Evolutionary conservation across 2,888 invertebrate genomes (phyloP).

Genomic region (Meteorus cinctellus): DNA sequence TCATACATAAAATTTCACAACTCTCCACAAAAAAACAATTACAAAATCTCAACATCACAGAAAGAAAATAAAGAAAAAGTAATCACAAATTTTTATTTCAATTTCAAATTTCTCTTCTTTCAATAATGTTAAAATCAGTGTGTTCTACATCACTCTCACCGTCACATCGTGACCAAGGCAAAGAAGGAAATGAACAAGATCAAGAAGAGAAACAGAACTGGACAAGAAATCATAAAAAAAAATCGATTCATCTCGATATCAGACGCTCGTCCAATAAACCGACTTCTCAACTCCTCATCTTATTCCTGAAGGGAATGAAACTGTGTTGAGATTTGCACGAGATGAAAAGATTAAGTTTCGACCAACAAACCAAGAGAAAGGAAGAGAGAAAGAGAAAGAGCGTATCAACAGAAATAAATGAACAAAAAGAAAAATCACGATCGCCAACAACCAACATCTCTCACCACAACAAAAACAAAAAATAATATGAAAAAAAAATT

Average conservation of each 20-base stretch:
- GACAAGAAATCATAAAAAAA: conserved; percentile 55
- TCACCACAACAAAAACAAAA: conserved; percentile 38
- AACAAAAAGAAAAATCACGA: not conserved
- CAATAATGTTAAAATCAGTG: not conserved
- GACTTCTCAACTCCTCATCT: conserved; percentile 38
- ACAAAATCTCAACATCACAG: too few relatives aligned
- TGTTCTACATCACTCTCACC: too few relatives aligned
- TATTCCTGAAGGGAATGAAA: conserved; percentile 28
- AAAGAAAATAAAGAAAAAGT: too few relatives aligned
- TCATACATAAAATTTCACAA: too few relatives aligned
- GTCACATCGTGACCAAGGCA: not conserved
- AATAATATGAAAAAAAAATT: conserved; percentile 39
- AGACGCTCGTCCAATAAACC: conserved; percentile 46
- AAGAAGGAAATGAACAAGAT: not conserved
- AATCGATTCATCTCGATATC: conserved; percentile 65
- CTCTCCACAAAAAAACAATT: too few relatives aligned
- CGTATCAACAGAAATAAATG: not conserved
- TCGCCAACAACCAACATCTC: conserved; percentile 45
- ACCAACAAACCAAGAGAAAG: conserved; percentile 10
- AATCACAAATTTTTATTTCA: too few relatives aligned
- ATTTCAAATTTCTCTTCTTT: not conserved
- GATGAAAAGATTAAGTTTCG: conserved; percentile 47
- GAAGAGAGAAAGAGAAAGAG: not conserved
- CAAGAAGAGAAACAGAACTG: not conserved
- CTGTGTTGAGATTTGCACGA: conserved; percentile 50